These are phyloP conservation scores for Fragum whitleyi DNA, from an alignment of 2,888 invertebrate genomes.

Conservation along the genomic window DNA sequence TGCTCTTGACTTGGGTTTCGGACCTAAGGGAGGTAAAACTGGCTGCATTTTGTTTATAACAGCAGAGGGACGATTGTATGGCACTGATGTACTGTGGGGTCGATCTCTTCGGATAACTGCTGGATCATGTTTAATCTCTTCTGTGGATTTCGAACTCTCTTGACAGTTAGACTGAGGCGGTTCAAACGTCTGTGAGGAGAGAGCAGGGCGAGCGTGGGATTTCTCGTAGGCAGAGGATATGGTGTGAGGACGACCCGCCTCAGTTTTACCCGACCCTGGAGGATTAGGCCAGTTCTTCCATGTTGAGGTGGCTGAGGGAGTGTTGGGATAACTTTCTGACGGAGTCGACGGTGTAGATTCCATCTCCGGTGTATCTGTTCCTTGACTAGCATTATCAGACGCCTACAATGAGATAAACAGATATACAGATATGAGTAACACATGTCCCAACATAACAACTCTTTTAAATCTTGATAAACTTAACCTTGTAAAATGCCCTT, in stretches of 20 bases:
- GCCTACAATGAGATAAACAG: slow-evolving; percentile 47
- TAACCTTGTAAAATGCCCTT: neutral
- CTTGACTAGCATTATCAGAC: slow-evolving; percentile 67
- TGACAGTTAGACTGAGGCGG: slow-evolving; percentile 87
- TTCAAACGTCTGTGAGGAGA: slow-evolving; percentile 95
- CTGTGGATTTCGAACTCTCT: slow-evolving; percentile 54
- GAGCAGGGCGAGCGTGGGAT: slow-evolving; percentile 91
- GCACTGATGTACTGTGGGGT: slow-evolving; percentile 68
- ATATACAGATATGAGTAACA: no score
- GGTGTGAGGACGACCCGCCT: slow-evolving; percentile 93
- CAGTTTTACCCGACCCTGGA: slow-evolving; percentile 76
- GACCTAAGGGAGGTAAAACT: slow-evolving; percentile 80
- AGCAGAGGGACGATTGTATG: slow-evolving; percentile 76
- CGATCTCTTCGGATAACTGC: slow-evolving; percentile 64
- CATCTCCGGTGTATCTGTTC: slow-evolving; percentile 71
- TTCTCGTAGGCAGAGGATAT: slow-evolving; percentile 96
- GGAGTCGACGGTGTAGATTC: slow-evolving; percentile 86
- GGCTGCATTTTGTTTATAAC: slow-evolving; percentile 82
- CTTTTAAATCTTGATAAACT: no score
- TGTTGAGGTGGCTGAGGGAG: slow-evolving; percentile 83
- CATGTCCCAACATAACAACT: no score
- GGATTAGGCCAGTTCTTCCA: slow-evolving; percentile 84
- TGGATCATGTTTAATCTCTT: slow-evolving; percentile 50
- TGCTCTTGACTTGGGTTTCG: slow-evolving; percentile 79
- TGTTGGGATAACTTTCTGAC: slow-evolving; percentile 85